phyloP scores from a whole-genome alignment of 2,797 vertebrate genomes.

The Babyrousa celebensis region DNA sequence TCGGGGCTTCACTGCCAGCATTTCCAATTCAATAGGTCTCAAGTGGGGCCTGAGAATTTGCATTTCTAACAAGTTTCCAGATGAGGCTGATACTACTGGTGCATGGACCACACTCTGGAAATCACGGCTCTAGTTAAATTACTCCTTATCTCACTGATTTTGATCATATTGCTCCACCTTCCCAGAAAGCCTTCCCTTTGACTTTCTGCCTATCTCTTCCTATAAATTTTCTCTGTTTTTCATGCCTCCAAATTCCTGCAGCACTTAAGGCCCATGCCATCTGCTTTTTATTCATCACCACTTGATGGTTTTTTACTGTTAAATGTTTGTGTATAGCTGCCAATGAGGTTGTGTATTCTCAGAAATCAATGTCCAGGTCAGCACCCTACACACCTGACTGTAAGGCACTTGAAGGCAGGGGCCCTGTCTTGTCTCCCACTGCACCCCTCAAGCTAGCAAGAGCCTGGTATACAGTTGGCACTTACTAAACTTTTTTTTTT shows the following conservation, averaged over 20 bases:
- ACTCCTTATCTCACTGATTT: not conserved
- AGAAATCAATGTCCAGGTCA: not conserved
- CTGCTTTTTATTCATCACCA: constrained; percentile 3
- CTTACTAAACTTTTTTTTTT: not conserved
- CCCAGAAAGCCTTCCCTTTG: not conserved
- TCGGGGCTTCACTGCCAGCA: not conserved
- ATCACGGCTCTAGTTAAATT: constrained; percentile 23
- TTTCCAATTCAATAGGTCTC: not conserved
- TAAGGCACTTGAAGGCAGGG: not conserved
- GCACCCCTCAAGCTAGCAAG: not conserved
- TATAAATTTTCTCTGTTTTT: constrained; percentile 15
- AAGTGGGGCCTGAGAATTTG: not conserved
- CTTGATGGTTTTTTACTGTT: not conserved
- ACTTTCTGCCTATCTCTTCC: not conserved
- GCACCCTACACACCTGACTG: not conserved
- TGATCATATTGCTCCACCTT: constrained; percentile 15
- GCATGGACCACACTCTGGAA: not conserved
- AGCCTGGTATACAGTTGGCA: not conserved
- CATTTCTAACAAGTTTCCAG: constrained; percentile 22
- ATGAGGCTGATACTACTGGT: not conserved
- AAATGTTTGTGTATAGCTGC: not conserved
- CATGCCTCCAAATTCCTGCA: constrained; percentile 3
- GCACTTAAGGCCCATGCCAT: not conserved
- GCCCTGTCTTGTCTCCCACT: not conserved
- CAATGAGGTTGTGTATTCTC: not conserved